A percentile compares a stretch with the other conserved stretches of the same genome.
phyloP scores from a whole-genome alignment of 2,797 vertebrate species.

The Acanthiza pusilla region DNA sequence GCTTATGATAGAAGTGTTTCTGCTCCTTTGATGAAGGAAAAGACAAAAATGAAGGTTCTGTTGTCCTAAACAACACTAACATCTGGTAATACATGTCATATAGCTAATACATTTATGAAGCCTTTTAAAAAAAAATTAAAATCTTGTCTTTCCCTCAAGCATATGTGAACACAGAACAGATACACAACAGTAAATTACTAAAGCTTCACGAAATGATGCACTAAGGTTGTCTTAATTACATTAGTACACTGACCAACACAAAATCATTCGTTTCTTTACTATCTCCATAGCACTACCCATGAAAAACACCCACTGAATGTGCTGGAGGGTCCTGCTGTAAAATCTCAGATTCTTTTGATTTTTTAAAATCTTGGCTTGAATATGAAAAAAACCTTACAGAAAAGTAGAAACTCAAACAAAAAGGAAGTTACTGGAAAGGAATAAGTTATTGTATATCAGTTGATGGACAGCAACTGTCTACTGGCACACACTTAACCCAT shows the following conservation, averaged over 20 bases:
- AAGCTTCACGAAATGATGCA: neutral
- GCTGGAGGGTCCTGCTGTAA: neutral
- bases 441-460: neutral
- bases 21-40: neutral
- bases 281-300: neutral
- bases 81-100: neutral
- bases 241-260: neutral
- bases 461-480: neutral
- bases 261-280: neutral
- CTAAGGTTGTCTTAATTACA: neutral
- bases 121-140: neutral
- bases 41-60: neutral
- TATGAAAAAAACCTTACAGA: neutral
- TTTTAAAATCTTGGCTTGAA: neutral
- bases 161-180: neutral
- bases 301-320: neutral
- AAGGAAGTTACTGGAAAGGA: neutral
- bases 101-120: neutral
- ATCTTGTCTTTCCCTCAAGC: neutral
- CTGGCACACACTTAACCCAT: neutral
- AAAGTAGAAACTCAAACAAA: neutral
- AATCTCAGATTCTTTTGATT: neutral
- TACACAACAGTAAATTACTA: neutral
- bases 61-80: neutral
- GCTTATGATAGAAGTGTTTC: neutral